A percentile compares a stretch with the other conserved stretches of the same genome.
Conservation (phyloP, 2,113 vertebrate species). For the Zosterops borbonicus region DNA sequence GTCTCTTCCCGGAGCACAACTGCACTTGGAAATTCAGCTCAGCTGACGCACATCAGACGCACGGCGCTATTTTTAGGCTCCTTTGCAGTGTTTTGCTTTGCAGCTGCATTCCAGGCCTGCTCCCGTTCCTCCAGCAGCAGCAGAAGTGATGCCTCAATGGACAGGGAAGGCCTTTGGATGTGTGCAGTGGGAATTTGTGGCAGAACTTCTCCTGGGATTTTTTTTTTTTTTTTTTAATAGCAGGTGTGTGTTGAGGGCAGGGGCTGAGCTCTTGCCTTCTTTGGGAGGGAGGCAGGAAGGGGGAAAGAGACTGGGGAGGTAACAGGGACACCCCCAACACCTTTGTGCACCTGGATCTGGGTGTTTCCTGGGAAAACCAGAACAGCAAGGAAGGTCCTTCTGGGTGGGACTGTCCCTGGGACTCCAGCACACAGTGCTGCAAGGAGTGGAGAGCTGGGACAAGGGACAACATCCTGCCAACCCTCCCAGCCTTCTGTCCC, state of each 20-base stretch:
- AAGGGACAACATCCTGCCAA: neutral
- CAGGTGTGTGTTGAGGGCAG: neutral
- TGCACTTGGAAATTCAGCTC: neutral
- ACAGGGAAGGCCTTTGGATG: neutral
- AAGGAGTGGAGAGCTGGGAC: accelerated
- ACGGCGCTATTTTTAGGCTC: constrained; percentile 1
- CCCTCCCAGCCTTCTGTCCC: neutral
- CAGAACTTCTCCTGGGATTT: neutral
- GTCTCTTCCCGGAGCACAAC: neutral
- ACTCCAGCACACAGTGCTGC: accelerated
- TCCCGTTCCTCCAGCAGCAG: accelerated
- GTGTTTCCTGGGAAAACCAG: neutral
- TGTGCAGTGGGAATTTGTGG: neutral
- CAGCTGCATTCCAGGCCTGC: neutral
- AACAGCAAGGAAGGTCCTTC: neutral
- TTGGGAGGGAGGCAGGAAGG: neutral
- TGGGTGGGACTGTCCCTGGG: accelerated
- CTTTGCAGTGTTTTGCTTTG: neutral
- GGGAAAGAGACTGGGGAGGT: neutral
- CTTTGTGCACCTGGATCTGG: neutral
- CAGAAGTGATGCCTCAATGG: accelerated
- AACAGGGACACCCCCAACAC: accelerated
- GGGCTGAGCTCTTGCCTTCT: neutral
- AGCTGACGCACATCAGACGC: neutral
- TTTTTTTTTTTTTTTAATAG: accelerated